Conservation (phyloP, 2,113 vertebrate species). For the Amphiprion percula region DNA sequence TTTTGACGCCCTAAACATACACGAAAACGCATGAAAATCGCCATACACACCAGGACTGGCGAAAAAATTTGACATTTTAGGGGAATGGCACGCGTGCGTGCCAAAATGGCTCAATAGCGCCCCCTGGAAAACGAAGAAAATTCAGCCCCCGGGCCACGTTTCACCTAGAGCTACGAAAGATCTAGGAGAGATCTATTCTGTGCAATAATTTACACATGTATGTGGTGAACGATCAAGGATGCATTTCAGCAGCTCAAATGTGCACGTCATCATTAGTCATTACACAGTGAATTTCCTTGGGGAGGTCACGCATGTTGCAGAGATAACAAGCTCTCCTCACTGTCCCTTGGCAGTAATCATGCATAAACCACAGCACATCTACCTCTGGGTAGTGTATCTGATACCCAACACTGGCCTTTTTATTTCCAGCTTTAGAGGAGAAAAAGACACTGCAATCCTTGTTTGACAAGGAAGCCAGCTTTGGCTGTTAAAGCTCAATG, state of each 20-base stretch:
- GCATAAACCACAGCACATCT: slow-evolving; percentile 46
- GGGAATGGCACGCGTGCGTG: too few relatives aligned
- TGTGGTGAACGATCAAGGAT: slow-evolving; percentile 22
- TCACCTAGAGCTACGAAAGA: too few relatives aligned
- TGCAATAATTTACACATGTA: slow-evolving; percentile 22
- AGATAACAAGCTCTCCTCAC: slow-evolving; percentile 65
- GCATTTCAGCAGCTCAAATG: slow-evolving; percentile 19
- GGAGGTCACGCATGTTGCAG: slow-evolving; percentile 64
- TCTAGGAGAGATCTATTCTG: slow-evolving; percentile 9
- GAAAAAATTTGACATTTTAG: too few relatives aligned
- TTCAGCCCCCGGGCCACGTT: too few relatives aligned
- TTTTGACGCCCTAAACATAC: too few relatives aligned
- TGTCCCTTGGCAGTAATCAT: slow-evolving; percentile 58
- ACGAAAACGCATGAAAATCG: too few relatives aligned
- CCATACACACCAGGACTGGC: too few relatives aligned
- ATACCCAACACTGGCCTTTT: slow-evolving; percentile 32
- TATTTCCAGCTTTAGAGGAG: slow-evolving; percentile 42
- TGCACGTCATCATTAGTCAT: slow-evolving; percentile 45
- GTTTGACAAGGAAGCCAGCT: slow-evolving; percentile 64
- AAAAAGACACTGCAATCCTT: slow-evolving; percentile 53
- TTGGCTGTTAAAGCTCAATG: slow-evolving; percentile 51
- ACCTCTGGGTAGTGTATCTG: slow-evolving; percentile 36
- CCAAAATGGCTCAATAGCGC: too few relatives aligned
- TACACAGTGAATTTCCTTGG: slow-evolving; percentile 44
- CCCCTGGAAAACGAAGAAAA: too few relatives aligned